Conservation (phyloP, 2,888 invertebrate species). For the Melipona bicolor region DNA sequence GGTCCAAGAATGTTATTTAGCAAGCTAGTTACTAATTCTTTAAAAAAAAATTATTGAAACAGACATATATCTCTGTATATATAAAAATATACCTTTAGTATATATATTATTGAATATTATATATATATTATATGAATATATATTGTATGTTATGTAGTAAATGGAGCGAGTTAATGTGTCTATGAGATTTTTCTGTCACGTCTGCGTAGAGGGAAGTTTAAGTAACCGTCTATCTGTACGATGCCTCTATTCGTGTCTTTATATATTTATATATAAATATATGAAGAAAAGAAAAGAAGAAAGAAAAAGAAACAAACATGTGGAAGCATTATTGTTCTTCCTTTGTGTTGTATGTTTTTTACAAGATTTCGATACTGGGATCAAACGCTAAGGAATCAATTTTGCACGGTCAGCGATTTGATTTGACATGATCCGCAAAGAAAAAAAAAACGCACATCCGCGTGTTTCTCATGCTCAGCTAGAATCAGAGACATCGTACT, state of each 20-base stretch:
- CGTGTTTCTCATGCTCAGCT: conserved; percentile 44
- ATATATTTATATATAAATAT: background rate
- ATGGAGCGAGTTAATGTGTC: conserved; percentile 81
- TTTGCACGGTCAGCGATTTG: background rate
- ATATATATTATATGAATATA: conserved; percentile 81
- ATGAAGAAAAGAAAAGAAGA: background rate
- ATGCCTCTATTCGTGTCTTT: conserved; percentile 60
- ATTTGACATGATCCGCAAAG: background rate
- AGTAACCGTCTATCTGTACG: conserved; percentile 62
- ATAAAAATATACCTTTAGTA: conserved; percentile 75
- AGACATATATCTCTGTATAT: conserved; percentile 80
- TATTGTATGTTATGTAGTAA: conserved; percentile 83
- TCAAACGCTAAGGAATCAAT: background rate
- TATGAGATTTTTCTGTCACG: conserved; percentile 81
- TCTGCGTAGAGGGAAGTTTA: conserved; percentile 57
- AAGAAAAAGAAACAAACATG: conserved; percentile 1
- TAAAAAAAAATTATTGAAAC: conserved; percentile 79
- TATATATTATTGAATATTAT: conserved; percentile 78
- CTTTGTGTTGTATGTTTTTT: conserved; percentile 14
- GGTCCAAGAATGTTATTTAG: conserved; percentile 84
- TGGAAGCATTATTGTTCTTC: conserved; percentile 24
- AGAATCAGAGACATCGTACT: conserved; percentile 40
- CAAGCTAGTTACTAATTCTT: conserved; percentile 80
- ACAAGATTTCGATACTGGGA: background rate
- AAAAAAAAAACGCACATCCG: conserved; percentile 27